Evolutionary conservation across 2,113 vertebrate genomes (phyloP).

Genomic region (Panthera leo): DNA sequence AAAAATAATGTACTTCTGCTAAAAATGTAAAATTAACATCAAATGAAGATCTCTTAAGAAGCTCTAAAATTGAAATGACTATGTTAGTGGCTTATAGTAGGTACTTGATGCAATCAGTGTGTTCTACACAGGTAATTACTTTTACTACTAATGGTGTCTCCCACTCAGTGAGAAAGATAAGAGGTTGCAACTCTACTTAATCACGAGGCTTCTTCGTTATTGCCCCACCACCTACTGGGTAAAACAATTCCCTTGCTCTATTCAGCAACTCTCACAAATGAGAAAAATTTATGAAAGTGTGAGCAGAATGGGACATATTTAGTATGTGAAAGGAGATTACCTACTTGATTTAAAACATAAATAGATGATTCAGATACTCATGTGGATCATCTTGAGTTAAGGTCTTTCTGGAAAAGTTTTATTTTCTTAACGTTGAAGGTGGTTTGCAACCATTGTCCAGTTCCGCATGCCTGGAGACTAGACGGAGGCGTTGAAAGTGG

Average conservation of each 20-base stretch:
- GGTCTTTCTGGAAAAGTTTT: conserved; percentile 16
- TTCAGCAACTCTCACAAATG: conserved; percentile 87
- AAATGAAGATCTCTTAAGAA: conserved; percentile 80
- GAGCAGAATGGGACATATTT: conserved; percentile 70
- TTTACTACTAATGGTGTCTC: conserved; percentile 95
- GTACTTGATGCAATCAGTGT: conserved; percentile 89
- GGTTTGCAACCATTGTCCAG: not conserved
- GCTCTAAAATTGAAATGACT: conserved; percentile 78
- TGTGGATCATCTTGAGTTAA: not conserved
- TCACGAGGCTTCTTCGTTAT: conserved; percentile 91
- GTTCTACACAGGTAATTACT: conserved; percentile 92
- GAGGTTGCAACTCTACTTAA: conserved; percentile 92
- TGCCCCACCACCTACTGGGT: conserved; percentile 88
- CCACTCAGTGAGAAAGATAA: conserved; percentile 88
- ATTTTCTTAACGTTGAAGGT: not conserved
- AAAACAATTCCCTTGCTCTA: conserved; percentile 87
- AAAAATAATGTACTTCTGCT: conserved; percentile 77
- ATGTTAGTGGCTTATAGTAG: conserved; percentile 82
- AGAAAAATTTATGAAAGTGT: conserved; percentile 87
- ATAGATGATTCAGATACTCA: not conserved
- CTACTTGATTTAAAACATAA: conserved; percentile 64
- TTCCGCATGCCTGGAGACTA: not conserved
- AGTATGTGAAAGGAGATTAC: conserved; percentile 66
- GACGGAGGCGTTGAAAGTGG: not conserved
- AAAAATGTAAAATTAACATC: conserved; percentile 81